Percentiles rank a stretch among this genome's conserved stretches.
These are phyloP conservation scores for Cyprinodon diabolis DNA, from an alignment of 2,797 vertebrate species.

Conservation along the genomic window DNA sequence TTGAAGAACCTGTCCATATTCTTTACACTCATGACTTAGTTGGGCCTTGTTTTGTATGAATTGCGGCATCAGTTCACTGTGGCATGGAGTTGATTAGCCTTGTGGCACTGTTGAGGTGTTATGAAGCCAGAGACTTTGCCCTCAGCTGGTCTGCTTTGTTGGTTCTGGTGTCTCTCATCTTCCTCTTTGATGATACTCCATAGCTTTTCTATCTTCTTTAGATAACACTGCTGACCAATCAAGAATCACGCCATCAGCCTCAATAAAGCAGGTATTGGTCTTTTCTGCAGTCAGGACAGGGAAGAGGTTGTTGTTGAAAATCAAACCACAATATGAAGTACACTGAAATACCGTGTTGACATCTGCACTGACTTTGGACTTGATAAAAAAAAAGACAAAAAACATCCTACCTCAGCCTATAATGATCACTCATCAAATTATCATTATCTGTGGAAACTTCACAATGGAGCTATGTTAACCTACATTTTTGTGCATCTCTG, in stretches of 20 bases:
- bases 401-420: background rate
- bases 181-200: too few relatives aligned
- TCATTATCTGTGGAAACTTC: too few relatives aligned
- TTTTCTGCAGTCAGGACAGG: background rate
- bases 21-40: background rate
- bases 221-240: background rate
- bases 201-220: background rate
- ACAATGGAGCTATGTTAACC: too few relatives aligned
- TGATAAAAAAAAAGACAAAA: too few relatives aligned
- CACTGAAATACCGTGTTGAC: background rate
- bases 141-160: too few relatives aligned
- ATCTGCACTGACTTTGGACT: background rate
- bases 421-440: too few relatives aligned
- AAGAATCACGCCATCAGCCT: background rate
- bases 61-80: background rate
- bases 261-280: background rate
- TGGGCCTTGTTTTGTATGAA: background rate
- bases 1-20: background rate
- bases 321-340: background rate
- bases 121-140: too few relatives aligned
- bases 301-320: too few relatives aligned
- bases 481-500: too few relatives aligned
- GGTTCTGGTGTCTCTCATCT: too few relatives aligned
- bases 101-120: too few relatives aligned
- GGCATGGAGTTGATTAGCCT: background rate